Conservation (phyloP, 2,113 vertebrate species). For the Coregonus clupeaformis region DNA sequence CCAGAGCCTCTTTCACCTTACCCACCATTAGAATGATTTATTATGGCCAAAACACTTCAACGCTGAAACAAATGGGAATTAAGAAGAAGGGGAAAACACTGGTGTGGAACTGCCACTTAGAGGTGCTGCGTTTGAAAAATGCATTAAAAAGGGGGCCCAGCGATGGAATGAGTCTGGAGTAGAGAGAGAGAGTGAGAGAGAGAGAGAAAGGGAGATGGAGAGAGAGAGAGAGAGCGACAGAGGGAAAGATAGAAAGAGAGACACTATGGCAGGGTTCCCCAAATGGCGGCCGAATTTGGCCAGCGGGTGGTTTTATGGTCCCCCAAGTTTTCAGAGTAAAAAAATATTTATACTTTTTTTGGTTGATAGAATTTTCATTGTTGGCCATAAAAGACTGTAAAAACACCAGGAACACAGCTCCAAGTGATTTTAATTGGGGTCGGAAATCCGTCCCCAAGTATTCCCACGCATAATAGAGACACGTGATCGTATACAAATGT, state of each 20-base stretch:
- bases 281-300: too few relatives aligned
- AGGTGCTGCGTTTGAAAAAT: constrained; percentile 1
- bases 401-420: too few relatives aligned
- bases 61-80: constrained; percentile 1
- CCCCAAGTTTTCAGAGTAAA: too few relatives aligned
- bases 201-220: background rate
- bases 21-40: background rate
- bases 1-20: background rate
- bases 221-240: background rate
- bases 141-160: background rate
- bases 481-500: too few relatives aligned
- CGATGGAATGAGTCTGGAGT: constrained; percentile 4
- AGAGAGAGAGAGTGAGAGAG: background rate
- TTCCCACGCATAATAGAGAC: too few relatives aligned
- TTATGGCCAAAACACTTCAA: background rate
- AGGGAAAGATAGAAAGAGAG: background rate
- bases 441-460: too few relatives aligned
- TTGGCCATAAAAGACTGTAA: too few relatives aligned
- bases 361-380: too few relatives aligned
- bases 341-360: too few relatives aligned
- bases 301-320: too few relatives aligned
- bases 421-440: too few relatives aligned
- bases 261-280: too few relatives aligned
- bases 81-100: background rate
- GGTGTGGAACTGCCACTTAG: background rate